A percentile compares a stretch with the other conserved stretches of the same genome.
Conservation (phyloP, 2,888 invertebrate species). For the Mesorhabditis spiculigera region DNA sequence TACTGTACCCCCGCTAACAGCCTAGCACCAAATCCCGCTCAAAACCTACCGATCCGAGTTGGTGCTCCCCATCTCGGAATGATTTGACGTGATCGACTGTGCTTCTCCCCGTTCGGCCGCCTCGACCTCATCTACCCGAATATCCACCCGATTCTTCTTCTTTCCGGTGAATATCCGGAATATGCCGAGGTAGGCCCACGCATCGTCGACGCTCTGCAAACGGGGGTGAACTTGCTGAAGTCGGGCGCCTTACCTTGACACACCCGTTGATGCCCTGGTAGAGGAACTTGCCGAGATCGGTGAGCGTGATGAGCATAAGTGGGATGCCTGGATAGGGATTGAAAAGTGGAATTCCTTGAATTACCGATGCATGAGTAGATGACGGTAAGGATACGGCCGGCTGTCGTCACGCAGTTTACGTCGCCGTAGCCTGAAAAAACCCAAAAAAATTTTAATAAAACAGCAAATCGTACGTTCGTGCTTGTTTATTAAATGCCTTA, state of each 20-base stretch:
- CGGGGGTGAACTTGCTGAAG: background rate
- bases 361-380: constrained; percentile 74
- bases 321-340: constrained; percentile 74
- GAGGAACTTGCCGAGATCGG: constrained; percentile 75
- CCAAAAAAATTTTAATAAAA: too few relatives aligned
- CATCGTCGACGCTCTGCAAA: constrained; percentile 5
- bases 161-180: background rate
- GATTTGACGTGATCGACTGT: background rate
- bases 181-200: constrained; percentile 1
- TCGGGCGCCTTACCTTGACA: constrained; percentile 16
- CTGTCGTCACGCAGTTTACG: constrained; percentile 80
- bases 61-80: constrained; percentile 2
- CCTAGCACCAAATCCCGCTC: too few relatives aligned
- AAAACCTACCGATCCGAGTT: background rate
- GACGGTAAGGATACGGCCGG: constrained; percentile 83
- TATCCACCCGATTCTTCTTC: background rate
- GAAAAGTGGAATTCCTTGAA: background rate
- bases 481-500: too few relatives aligned
- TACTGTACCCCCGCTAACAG: too few relatives aligned
- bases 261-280: constrained; percentile 53
- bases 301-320: constrained; percentile 84
- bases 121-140: background rate
- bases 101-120: background rate
- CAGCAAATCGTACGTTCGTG: too few relatives aligned
- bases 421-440: constrained; percentile 89